Conservation (phyloP, 2,888 invertebrate genomes). For the Isoperla grammatica region DNA sequence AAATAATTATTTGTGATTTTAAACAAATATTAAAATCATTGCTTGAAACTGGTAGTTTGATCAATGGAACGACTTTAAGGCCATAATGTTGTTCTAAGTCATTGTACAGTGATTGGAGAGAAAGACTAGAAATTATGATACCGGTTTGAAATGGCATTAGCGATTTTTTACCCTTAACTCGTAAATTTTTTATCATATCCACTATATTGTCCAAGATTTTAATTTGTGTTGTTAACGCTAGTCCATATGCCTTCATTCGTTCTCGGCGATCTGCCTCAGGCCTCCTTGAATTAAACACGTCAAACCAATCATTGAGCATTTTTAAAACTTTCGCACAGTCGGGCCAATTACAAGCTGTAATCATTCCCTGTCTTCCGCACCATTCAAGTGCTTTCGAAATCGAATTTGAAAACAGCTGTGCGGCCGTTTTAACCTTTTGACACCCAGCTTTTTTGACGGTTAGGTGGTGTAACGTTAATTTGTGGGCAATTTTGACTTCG, state of each 20-base stretch:
- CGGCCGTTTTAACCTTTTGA: background rate
- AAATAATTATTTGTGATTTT: no score
- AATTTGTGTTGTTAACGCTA: background rate
- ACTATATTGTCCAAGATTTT: background rate
- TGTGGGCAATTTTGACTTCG: background rate
- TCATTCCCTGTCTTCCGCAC: background rate
- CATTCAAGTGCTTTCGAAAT: background rate
- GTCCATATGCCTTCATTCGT: background rate
- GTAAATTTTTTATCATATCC: background rate
- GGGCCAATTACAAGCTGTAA: background rate
- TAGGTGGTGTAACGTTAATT: background rate
- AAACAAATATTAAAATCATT: no score
- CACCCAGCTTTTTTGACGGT: background rate
- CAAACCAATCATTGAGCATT: background rate
- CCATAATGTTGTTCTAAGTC: background rate
- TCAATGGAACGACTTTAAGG: no score
- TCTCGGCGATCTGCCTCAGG: background rate
- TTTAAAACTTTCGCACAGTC: background rate
- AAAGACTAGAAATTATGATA: background rate
- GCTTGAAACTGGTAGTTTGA: no score
- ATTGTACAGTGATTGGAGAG: background rate
- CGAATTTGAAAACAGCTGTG: background rate
- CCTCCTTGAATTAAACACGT: background rate
- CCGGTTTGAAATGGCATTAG: background rate
- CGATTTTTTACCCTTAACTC: background rate